A percentile compares a stretch with the other conserved stretches of the same genome.
phyloP scores from a whole-genome alignment of 2,113 vertebrate species.

The Tachysurus fulvidraco region DNA sequence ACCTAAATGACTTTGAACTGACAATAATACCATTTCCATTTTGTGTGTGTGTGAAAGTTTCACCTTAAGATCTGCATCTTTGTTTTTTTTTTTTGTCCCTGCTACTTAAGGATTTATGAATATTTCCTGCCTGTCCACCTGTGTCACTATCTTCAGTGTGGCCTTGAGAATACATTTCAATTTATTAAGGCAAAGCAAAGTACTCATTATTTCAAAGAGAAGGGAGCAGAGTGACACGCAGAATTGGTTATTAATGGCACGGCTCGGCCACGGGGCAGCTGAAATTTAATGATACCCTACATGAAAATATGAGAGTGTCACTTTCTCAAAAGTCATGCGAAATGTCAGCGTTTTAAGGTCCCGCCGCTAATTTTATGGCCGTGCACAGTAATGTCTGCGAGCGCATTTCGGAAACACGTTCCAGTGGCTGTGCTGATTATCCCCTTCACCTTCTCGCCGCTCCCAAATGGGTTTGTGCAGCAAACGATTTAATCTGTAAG shows the following conservation, averaged over 20 bases:
- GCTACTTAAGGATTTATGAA: slow-evolving; percentile 99
- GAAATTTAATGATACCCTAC: slow-evolving; percentile 99
- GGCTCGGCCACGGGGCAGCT: slow-evolving; percentile 99
- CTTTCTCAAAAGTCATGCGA: slow-evolving; percentile 99
- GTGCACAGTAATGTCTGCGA: slow-evolving; percentile 99
- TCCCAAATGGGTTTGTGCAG: slow-evolving; percentile 99
- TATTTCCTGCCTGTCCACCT: slow-evolving; percentile 81
- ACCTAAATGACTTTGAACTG: not conserved
- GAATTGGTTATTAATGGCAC: slow-evolving; percentile 99
- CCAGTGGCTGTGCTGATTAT: slow-evolving; percentile 99
- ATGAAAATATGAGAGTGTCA: slow-evolving; percentile 99
- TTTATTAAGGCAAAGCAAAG: slow-evolving; percentile 99
- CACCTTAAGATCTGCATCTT: slow-evolving; percentile 85
- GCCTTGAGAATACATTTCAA: slow-evolving; percentile 99
- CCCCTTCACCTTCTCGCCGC: slow-evolving; percentile 98
- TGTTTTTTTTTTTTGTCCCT: slow-evolving; percentile 94
- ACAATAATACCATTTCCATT: not conserved
- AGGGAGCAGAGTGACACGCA: slow-evolving; percentile 93
- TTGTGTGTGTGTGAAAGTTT: slow-evolving; percentile 1
- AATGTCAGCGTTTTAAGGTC: slow-evolving; percentile 99
- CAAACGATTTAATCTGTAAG: slow-evolving; percentile 99
- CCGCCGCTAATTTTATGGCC: slow-evolving; percentile 99
- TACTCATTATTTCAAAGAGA: slow-evolving; percentile 99
- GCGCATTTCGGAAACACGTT: slow-evolving; percentile 99
- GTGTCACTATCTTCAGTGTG: slow-evolving; percentile 82